Evolutionary conservation across 2,888 invertebrate genomes (phyloP), one percentile per base, ranked within the genome.

Genomic region (Pseudococcus viburni): DNA sequence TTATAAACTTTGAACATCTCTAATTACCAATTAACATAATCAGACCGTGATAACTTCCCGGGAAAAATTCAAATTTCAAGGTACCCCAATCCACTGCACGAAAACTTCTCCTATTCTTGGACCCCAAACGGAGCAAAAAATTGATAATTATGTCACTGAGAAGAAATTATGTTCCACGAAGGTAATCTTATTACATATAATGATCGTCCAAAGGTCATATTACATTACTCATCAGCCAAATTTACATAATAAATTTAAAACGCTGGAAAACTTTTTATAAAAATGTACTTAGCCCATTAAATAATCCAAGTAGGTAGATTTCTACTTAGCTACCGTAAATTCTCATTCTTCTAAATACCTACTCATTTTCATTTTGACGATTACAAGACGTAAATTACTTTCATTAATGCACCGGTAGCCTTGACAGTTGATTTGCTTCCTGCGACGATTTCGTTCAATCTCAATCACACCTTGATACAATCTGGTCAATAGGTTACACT

Each of bases 351-450:
- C 64, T 22, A 64, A 64, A 64, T 64, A 64, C 64, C 22, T 22
- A 64, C 22, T 22, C 64, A 64, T 19, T 22, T 22, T 22, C 64
- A 64, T 19, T 22, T 22, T 22, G 12, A 22, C 9, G 22, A 19
- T 9, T 64, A 22, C 73, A 15, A 73, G 15, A 33, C 26, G 9
- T 73, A 73, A 73, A 73, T 33, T 33, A 73, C 33, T 73, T 73
- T 73, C 73, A 73, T 73, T 73, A 73, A 73, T 12, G 33, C 73
- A 73, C 17, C 17, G 15, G 73, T 73, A 73, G 39, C 73, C 73
- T 73, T 73, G 73, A 33, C 73, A 73, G 73, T 73, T 73, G 33
- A 33, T 73, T 33, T 73, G 73, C 73, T 73, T 73, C 73, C 73
- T 73, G 33, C 33, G 33, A 73, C 73, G 22, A 19, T 22, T 33